Evolutionary conservation across 1,140 invertebrate genomes (phyloP).

Genomic region (Brachionus calyciflorus): DNA sequence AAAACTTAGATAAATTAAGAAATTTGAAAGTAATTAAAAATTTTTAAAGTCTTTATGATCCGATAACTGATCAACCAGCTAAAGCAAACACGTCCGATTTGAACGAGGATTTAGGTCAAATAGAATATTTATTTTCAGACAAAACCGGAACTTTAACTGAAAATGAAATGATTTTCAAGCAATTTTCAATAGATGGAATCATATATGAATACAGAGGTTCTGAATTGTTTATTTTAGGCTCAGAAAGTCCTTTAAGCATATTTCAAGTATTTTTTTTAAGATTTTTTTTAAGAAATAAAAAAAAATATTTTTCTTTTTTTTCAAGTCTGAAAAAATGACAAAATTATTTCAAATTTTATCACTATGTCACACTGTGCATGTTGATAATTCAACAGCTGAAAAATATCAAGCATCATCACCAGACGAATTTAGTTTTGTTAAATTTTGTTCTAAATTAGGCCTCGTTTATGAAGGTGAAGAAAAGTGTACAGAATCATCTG

Average conservation of each 20-base stretch:
- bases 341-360: conserved; percentile 30
- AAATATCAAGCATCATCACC: conserved; percentile 82
- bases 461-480: conserved; percentile 31
- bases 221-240: neutral
- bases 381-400: neutral
- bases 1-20: too few species aligned
- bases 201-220: neutral
- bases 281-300: neutral
- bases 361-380: conserved; percentile 40
- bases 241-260: neutral
- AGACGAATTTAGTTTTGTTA: conserved; percentile 89
- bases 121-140: conserved; percentile 99
- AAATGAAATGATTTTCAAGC: conserved; percentile 44
- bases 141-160: conserved; percentile 95
- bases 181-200: conserved; percentile 52
- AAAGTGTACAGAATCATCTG: conserved; percentile 1
- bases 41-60: conserved; percentile 75
- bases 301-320: neutral
- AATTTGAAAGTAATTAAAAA: neutral
- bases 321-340: neutral
- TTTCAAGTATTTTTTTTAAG: neutral
- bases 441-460: conserved; percentile 35
- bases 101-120: conserved; percentile 97
- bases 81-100: conserved; percentile 94
- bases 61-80: conserved; percentile 82